These are phyloP conservation scores for Sebastes hopkinsi DNA, from an alignment of 2,797 vertebrate genomes.

Conservation along the genomic window DNA sequence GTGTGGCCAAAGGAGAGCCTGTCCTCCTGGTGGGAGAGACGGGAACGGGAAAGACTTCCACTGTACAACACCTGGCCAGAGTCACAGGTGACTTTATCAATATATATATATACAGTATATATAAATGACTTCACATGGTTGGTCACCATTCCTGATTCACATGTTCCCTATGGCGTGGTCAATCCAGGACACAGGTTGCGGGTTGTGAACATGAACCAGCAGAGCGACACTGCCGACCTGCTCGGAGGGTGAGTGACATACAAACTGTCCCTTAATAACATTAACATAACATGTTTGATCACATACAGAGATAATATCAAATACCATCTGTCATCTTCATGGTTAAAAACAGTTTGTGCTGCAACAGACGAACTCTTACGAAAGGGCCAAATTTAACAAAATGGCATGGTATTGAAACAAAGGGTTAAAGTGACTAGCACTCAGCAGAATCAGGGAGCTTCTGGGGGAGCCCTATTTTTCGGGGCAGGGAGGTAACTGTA, in stretches of 20 bases:
- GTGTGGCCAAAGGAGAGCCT: conserved; percentile 90
- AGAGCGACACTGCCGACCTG: conserved; percentile 96
- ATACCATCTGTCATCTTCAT: neutral
- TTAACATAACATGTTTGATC: neutral
- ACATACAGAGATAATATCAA: neutral
- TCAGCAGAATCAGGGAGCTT: too few species aligned
- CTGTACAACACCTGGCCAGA: conserved; percentile 92
- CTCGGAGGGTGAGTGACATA: conserved; percentile 90
- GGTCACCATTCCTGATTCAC: neutral
- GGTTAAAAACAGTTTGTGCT: neutral
- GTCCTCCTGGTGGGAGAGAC: conserved; percentile 96
- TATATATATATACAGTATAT: conserved; percentile 3
- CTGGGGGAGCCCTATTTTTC: too few species aligned
- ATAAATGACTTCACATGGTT: neutral
- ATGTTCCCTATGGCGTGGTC: neutral
- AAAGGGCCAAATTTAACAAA: neutral
- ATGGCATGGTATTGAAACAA: neutral
- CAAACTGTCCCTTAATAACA: neutral
- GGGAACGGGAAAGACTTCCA: conserved; percentile 95
- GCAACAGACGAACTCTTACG: neutral
- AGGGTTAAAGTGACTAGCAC: neutral
- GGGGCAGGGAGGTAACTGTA: too few species aligned
- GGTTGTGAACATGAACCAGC: conserved; percentile 98
- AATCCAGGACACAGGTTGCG: conserved; percentile 88
- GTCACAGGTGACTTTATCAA: conserved; percentile 84